phyloP scores from a whole-genome alignment of 2,113 vertebrate species.

The Melanerpes formicivorus region DNA sequence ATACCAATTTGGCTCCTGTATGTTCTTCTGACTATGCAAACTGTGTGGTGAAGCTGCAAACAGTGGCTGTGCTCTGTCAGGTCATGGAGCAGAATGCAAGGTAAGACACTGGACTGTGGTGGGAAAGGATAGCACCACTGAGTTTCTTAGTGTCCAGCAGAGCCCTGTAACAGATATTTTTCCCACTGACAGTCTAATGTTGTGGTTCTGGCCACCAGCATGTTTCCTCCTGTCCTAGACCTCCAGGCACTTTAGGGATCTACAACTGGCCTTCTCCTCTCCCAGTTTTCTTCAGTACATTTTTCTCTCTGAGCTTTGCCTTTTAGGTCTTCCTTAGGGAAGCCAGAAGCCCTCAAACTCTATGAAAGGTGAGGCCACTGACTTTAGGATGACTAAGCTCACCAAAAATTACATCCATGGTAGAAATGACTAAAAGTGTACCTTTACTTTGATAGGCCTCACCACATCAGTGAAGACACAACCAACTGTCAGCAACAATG shows the following conservation, averaged over 20 bases:
- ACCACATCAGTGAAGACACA: neutral
- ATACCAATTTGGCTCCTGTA: neutral
- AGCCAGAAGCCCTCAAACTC: neutral
- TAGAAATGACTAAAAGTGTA: neutral
- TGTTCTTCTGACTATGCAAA: neutral
- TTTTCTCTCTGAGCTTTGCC: neutral
- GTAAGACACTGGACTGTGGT: neutral
- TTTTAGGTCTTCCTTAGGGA: neutral
- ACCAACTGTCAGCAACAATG: neutral
- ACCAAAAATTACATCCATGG: neutral
- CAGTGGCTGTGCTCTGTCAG: neutral
- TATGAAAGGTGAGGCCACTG: neutral
- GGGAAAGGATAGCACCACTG: neutral
- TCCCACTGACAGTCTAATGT: neutral
- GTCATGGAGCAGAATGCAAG: neutral
- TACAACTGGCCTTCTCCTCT: neutral
- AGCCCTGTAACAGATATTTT: neutral
- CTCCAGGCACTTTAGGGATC: neutral
- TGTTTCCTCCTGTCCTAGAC: neutral
- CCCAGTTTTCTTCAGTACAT: neutral
- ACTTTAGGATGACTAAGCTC: neutral
- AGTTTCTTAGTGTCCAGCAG: neutral
- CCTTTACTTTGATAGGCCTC: neutral
- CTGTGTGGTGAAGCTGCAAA: neutral
- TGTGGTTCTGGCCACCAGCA: neutral